Base-by-base conservation (phyloP, 2,888 invertebrate species). In the Podabrus alpinus region DNA sequence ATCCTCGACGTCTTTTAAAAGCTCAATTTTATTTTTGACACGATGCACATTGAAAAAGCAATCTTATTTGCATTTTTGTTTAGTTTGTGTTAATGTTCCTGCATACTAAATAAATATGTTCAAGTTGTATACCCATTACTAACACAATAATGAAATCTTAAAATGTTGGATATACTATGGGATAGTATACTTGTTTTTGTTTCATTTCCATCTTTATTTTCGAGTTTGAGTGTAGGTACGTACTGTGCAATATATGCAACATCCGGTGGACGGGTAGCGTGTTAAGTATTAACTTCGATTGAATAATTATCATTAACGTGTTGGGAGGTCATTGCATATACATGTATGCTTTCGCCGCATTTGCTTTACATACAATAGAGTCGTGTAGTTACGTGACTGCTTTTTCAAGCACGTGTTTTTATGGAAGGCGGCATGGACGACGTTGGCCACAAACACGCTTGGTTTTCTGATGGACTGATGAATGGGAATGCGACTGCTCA, bases 301-400 rank as follows among this genome's bases (percentile, higher is more conserved):
- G 85, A 86, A 86, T 86, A 86, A 86, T 86, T 85, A 86, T 84
- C 84, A 80, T 81, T 79, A 82, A 84, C 86, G 85, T 85, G 85
- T 84, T 86, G 86, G 86, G 86, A 84, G 86, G 86, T 85, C 86
- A 85, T 79, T 74, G 79, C 78, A 79, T 80, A 81, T 24, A 66
- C 80, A 78, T 76, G 80, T 81, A 83, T 82, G 83, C 83, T 78
- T 81, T 82, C 79, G 82, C 81, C 81, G 84, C 81, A 79, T 83
- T 81, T 80, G 85, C 84, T 86, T 86, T 86, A 86, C 86, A 86
- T 86, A 86, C 86, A 86, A 86, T 86, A 84, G 86, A 83, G 81
- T 82, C 84, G 84, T 83, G 85, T 84, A 79, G 82, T 83, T 85
- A 86, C 86, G 86, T 86, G 86, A 86, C 84, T 84, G 81, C 82